Percentiles rank a stretch among this genome's conserved stretches.
Evolutionary conservation across 1,140 invertebrate genomes (phyloP).

Genomic region (Andricus grossulariae): DNA sequence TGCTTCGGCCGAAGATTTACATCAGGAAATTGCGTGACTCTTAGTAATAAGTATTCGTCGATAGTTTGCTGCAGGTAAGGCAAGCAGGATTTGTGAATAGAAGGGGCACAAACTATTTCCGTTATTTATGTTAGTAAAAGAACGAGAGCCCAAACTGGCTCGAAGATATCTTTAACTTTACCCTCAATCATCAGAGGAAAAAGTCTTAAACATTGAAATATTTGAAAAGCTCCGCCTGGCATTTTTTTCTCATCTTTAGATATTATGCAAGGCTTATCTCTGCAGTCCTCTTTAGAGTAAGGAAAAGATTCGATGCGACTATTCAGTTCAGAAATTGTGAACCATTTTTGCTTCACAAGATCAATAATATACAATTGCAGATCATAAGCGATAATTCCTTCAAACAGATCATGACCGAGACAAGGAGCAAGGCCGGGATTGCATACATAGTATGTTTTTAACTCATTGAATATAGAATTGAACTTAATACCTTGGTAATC

Average conservation of each 20-base stretch:
- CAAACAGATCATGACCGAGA: no score
- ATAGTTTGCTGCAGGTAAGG: conserved; percentile 28
- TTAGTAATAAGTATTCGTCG: conserved; percentile 28
- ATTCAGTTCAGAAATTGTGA: conserved; percentile 35
- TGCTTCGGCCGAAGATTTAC: conserved; percentile 39
- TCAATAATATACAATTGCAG: no score
- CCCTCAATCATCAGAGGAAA: no score
- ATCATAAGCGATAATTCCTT: no score
- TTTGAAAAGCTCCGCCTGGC: no score
- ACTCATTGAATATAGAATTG: no score
- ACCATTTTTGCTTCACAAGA: conserved; percentile 40
- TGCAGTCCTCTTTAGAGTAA: not conserved
- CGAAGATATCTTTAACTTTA: conserved; percentile 37
- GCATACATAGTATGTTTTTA: no score
- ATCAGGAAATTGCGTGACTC: conserved; percentile 23
- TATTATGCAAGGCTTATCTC: not conserved
- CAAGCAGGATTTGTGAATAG: conserved; percentile 33
- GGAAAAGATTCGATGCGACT: no score
- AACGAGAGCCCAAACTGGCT: conserved; percentile 35
- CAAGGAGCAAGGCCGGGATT: no score
- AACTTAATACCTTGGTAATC: no score
- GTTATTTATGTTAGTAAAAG: conserved; percentile 42
- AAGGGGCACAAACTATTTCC: conserved; percentile 38
- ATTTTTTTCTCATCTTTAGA: conserved; percentile 16
- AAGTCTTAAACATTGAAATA: no score